A percentile compares a stretch with the other conserved stretches of the same genome.
Conservation (phyloP, 2,797 vertebrate species). For the Pangasius djambal region DNA sequence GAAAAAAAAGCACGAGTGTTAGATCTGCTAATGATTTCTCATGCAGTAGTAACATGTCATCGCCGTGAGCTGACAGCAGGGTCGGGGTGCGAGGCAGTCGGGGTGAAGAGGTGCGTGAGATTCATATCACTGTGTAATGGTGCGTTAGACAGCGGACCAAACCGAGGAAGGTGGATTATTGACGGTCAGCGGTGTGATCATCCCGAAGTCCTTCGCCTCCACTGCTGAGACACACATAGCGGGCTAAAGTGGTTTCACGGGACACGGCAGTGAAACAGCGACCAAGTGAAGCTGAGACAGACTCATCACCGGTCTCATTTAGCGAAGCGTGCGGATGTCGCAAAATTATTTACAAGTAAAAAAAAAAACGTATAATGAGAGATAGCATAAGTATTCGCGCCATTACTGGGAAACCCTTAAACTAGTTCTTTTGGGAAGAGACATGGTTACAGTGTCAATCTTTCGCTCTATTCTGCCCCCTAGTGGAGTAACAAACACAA, state of each 20-base stretch:
- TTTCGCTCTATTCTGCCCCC: background rate
- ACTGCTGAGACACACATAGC: conserved; percentile 35
- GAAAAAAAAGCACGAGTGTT: background rate
- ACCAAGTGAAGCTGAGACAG: background rate
- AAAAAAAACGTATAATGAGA: background rate
- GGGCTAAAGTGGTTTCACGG: background rate
- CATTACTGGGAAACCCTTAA: background rate
- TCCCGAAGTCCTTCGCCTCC: background rate
- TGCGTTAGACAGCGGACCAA: conserved; percentile 46
- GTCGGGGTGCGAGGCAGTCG: conserved; percentile 27
- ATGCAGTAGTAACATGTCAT: background rate
- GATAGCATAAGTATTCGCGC: background rate
- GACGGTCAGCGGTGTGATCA: conserved; percentile 40
- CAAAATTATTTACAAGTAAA: background rate
- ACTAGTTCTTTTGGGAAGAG: background rate
- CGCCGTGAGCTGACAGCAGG: conserved; percentile 19
- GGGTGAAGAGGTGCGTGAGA: conserved; percentile 17
- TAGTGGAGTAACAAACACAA: background rate
- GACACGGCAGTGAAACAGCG: background rate
- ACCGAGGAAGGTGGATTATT: conserved; percentile 50
- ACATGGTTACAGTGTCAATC: background rate
- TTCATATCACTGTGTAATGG: conserved; percentile 52
- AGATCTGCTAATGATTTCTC: conserved; percentile 22
- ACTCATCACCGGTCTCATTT: background rate
- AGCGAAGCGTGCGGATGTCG: background rate